Conservation (phyloP, 1,140 invertebrate genomes). For the Cryptotermes secundus region DNA sequence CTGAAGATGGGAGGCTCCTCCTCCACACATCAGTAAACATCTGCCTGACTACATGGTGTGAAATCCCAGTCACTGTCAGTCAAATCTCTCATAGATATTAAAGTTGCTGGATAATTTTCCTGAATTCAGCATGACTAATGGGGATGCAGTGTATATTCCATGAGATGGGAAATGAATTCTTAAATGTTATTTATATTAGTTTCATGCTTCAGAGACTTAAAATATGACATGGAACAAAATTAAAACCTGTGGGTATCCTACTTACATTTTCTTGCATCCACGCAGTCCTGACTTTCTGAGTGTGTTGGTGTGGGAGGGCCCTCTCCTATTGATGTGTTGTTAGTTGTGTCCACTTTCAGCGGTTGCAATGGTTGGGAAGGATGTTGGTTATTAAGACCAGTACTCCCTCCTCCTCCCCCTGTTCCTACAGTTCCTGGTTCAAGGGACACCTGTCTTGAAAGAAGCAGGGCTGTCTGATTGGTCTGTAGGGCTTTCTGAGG, state of each 20-base stretch:
- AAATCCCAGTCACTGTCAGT: too few relatives aligned
- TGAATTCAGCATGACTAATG: too few relatives aligned
- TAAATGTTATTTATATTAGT: too few relatives aligned
- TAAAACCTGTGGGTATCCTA: neutral
- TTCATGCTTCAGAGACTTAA: too few relatives aligned
- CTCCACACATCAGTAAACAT: too few relatives aligned
- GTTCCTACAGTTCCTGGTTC: constrained; percentile 27
- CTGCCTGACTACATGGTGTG: too few relatives aligned
- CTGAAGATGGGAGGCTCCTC: too few relatives aligned
- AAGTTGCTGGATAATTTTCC: too few relatives aligned
- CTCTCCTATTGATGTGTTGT: constrained; percentile 46
- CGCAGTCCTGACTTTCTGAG: constrained; percentile 65
- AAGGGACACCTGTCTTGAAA: constrained; percentile 51
- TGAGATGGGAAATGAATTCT: too few relatives aligned
- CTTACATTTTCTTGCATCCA: constrained; percentile 59
- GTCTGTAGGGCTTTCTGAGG: constrained; percentile 61
- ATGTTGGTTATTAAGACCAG: constrained; percentile 25
- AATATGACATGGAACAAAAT: neutral
- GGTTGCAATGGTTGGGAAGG: constrained; percentile 39
- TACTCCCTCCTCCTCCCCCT: neutral
- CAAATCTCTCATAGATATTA: too few relatives aligned
- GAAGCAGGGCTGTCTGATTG: constrained; percentile 57
- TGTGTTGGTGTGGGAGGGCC: constrained; percentile 70
- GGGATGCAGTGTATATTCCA: too few relatives aligned
- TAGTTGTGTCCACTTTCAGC: constrained; percentile 58